A percentile compares a stretch with the other conserved stretches of the same genome.
Evolutionary conservation across 2,888 invertebrate species (phyloP).

Genomic region (Psococerastis gibbosa): DNA sequence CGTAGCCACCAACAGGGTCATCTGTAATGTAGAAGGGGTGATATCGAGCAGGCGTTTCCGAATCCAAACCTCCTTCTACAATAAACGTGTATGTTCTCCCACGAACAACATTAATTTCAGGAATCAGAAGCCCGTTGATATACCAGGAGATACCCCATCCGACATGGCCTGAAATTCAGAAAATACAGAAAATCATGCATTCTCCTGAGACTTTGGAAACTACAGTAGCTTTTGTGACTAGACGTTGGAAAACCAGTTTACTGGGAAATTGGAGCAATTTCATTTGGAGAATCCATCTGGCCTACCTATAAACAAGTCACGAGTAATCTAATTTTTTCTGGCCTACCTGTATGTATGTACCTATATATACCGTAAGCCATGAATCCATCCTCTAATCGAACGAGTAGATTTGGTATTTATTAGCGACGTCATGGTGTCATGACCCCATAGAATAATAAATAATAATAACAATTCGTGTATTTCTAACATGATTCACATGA

Average conservation of each 20-base stretch:
- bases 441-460: no score
- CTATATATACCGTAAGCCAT: no score
- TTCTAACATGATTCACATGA: no score
- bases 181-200: background rate
- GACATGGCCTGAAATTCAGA: slow-evolving; percentile 49
- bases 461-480: no score
- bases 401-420: no score
- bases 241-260: background rate
- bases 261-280: background rate
- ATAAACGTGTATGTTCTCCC: slow-evolving; percentile 77
- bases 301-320: no score
- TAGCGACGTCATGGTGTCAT: no score
- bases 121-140: slow-evolving; percentile 81
- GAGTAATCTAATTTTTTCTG: no score
- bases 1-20: slow-evolving; percentile 78
- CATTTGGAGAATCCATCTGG: no score
- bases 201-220: background rate
- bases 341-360: no score
- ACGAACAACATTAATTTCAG: slow-evolving; percentile 74
- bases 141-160: slow-evolving; percentile 93
- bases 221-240: background rate
- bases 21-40: slow-evolving; percentile 90
- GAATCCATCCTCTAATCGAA: no score
- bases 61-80: slow-evolving; percentile 66
- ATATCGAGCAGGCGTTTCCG: slow-evolving; percentile 59